Evolutionary conservation across 1,140 invertebrate species (phyloP), one percentile per base, ranked within the genome.

Genomic region (Drosophila ironensis): DNA sequence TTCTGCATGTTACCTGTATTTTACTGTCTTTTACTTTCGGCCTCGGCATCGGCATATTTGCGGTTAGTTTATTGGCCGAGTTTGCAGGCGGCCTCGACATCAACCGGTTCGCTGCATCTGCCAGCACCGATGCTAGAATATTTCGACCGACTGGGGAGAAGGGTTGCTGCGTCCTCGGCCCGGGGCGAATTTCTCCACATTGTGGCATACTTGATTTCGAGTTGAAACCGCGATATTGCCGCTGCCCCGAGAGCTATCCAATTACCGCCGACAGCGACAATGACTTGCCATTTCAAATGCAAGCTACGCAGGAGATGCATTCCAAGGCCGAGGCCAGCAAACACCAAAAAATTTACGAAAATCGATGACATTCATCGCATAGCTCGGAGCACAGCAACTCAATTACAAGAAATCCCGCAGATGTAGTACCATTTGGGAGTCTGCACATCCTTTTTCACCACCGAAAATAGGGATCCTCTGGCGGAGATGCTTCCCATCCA

Each of bases 1-100:
- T 22, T 42, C 8, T 38, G 6, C 28, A 7, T 19, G 1, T 19
- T 38, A 7, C 16, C n/a, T 24, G 6, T 14, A 12, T 35, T 35
- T 35, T 14, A 14, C 22, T 63, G 56, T 63, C 40, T 61, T 47
- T 14, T 12, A 9, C 22, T 24, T 28, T 63, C 12, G 53, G 52
- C 30, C 51, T 68, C 45, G 42, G 63, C 35, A 64, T 70, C 46
- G 45, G 53, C 74, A 78, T 77, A 68, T 81, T 54, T 73, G 78
- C 57, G 69, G 63, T 84, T 77, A 73, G 77, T 82, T 82, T 82
- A 84, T 84, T 72, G 77, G 54, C 77, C 72, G 57, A 82, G 69
- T 76, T 59, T 22, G 4, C 27, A 9, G 37, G 38, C 47, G 27
- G n/a, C n/a, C n/a, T n/a, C n/a, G n/a, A n/a, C n/a, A n/a, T 7